phyloP scores from a whole-genome alignment of 1,140 invertebrate genomes.

The Drosophila ogumai region DNA sequence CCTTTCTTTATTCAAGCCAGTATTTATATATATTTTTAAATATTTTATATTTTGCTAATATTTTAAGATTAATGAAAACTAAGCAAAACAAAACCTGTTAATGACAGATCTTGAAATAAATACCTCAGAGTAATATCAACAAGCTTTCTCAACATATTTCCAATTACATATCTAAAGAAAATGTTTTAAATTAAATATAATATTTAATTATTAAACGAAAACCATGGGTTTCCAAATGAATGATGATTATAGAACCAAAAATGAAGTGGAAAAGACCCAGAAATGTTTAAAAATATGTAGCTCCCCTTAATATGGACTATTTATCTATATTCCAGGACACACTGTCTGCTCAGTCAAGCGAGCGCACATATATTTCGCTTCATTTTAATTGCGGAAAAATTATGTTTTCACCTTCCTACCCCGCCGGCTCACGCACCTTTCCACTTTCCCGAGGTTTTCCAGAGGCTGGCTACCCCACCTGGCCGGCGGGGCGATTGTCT shows the following conservation, averaged over 20 bases:
- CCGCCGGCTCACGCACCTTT: neutral
- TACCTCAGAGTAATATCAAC: neutral
- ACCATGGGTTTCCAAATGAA: neutral
- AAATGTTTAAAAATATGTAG: neutral
- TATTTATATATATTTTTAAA: neutral
- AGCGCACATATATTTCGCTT: slow-evolving; percentile 48
- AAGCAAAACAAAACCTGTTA: neutral
- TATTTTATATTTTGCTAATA: neutral
- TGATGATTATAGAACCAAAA: too few species aligned
- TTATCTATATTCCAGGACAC: slow-evolving; percentile 1
- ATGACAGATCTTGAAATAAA: neutral
- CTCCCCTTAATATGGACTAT: neutral
- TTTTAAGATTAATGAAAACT: neutral
- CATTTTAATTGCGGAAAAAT: slow-evolving; percentile 74
- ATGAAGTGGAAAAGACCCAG: neutral
- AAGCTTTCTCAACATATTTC: neutral
- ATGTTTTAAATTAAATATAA: neutral
- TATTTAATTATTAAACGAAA: neutral
- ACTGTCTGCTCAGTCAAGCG: slow-evolving; percentile 18
- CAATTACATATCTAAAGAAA: neutral
- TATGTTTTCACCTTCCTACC: slow-evolving; percentile 53
- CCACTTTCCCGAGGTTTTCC: slow-evolving; percentile 3
- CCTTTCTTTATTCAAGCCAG: neutral
- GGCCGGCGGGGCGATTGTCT: slow-evolving; percentile 26
- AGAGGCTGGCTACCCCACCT: neutral